Percentiles rank a stretch among this genome's conserved stretches.
Conservation (phyloP, 1,140 invertebrate genomes). For the Drosophila quadrilineata region DNA sequence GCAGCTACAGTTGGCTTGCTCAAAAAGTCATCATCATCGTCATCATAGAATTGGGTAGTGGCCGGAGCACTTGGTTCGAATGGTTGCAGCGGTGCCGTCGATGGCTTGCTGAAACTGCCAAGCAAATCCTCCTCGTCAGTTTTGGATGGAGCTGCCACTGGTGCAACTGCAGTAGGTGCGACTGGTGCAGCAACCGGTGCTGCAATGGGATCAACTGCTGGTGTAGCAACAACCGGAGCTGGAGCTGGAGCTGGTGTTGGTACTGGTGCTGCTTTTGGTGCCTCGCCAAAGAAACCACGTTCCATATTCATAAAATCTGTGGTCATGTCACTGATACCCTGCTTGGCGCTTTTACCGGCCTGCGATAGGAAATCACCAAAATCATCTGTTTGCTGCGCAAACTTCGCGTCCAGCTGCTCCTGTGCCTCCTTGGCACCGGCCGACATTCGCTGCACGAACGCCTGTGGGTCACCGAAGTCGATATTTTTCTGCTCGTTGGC, state of each 20-base stretch:
- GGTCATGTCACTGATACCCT: conserved; percentile 52
- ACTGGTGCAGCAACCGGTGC: not conserved
- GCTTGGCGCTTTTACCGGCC: conserved; percentile 41
- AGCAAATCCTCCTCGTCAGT: conserved; percentile 49
- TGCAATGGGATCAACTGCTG: not conserved
- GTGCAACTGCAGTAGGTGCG: not conserved
- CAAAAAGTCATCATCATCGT: conserved; percentile 48
- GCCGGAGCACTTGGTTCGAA: conserved; percentile 47
- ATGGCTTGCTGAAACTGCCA: conserved; percentile 54
- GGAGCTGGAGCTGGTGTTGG: not conserved
- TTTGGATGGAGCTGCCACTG: conserved; percentile 1
- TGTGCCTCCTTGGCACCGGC: conserved; percentile 71
- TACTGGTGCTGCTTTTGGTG: not conserved
- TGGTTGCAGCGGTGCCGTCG: conserved; percentile 29
- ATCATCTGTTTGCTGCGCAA: conserved; percentile 56
- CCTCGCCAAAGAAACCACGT: conserved; percentile 44
- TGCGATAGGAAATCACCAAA: conserved; percentile 60
- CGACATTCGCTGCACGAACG: conserved; percentile 71
- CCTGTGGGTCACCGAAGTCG: conserved; percentile 68
- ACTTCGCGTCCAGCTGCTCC: conserved; percentile 66
- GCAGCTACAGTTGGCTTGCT: conserved; percentile 34
- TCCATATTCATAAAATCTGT: conserved; percentile 76
- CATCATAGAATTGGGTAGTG: conserved; percentile 44
- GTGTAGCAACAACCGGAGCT: conserved; percentile 8
- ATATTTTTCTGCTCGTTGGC: conserved; percentile 71